A percentile compares a stretch with the other conserved stretches of the same genome.
Conservation (phyloP, 2,797 vertebrate genomes). For the Pangasius sanitwongsei region DNA sequence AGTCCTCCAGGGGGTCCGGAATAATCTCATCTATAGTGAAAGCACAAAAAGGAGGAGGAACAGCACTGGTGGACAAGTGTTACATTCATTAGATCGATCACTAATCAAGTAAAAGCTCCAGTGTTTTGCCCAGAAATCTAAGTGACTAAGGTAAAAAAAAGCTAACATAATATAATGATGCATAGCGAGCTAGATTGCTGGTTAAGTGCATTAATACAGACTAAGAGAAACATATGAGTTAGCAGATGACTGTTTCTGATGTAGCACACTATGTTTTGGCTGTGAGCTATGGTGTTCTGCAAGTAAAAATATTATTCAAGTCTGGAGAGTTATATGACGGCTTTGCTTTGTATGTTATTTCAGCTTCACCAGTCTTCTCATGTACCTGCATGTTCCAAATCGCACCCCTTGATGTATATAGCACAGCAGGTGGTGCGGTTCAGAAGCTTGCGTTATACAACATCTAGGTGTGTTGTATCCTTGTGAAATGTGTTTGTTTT, state of each 20-base stretch:
- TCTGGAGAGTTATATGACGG: not conserved
- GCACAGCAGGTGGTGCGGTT: not conserved
- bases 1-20: too few relatives aligned
- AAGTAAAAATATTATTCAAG: not conserved
- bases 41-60: not conserved
- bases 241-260: not conserved
- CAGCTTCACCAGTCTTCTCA: not conserved
- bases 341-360: not conserved
- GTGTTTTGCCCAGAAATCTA: not conserved
- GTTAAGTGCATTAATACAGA: not conserved
- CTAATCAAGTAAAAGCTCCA: not conserved
- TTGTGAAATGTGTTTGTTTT: not conserved
- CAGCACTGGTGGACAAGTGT: not conserved
- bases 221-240: not conserved
- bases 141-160: not conserved
- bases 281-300: not conserved
- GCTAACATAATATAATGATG: not conserved
- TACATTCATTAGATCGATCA: not conserved
- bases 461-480: not conserved
- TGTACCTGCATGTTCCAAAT: not conserved
- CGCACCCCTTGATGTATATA: not conserved
- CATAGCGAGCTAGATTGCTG: not conserved
- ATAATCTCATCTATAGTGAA: not conserved
- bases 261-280: not conserved
- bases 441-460: not conserved